Base-by-base conservation (phyloP, 2,797 vertebrate species). In the Argentina silus region DNA sequence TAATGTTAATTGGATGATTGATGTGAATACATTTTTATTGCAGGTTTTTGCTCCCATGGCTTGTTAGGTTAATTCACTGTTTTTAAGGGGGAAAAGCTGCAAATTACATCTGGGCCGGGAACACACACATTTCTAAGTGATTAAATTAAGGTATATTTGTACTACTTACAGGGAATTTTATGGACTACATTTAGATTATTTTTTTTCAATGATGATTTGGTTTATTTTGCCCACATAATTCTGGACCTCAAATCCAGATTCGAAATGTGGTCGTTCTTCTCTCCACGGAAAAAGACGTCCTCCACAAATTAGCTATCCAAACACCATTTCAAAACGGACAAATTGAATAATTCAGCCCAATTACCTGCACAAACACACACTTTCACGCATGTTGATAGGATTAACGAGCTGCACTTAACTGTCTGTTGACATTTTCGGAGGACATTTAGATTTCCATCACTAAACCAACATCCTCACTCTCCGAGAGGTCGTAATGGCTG, bases 281-380 rank as follows among this genome's bases (percentile, higher is more conserved):
- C 48, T 50, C 11, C 14, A 51, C 75, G 56, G 27, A 80, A 85
- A 87, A 89, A 89, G 88, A 79, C 81, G 83, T 87, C 83, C 77
- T 86, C 83, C 80, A 80, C 81, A 80, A 85, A 90, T 88, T 85
- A 88, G 79, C 69, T 83, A 43, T 83, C 74, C 82, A 89, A 90
- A 90, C 86, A 90, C 68, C 67, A 50, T 70, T 75, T 83, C 79
- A 83, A 86, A 90, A 87, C 21, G 67, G 80, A 83, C 88, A 81
- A 90, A 91, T 90, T 91, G 81, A 90, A 91, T 90, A 87, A 92
- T 90, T 91, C 62, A 12, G 70, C 70, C 77, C 74, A 89, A 88
- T 90, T 86, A 86, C 85, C 85, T 85, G 78, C 74, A 83, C 84
- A 90, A 92, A 92, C 90, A 90, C 80, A 83, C 78, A 67, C 80